Base-by-base conservation (phyloP, 2,113 vertebrate species). In the Eudyptes chrysolophus region DNA sequence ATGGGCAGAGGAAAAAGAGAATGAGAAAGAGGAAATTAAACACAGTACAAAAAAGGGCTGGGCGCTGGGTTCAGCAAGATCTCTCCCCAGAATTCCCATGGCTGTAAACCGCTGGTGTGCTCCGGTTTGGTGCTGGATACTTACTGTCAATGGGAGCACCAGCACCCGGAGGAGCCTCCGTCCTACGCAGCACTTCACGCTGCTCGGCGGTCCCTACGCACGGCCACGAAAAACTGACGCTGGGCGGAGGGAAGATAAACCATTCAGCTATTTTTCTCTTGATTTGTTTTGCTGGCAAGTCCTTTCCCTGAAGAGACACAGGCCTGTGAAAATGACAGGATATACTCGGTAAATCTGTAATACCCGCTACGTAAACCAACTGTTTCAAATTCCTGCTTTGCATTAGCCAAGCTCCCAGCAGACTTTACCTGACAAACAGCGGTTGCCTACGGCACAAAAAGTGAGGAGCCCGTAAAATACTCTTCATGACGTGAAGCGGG, bases 301-400 rank as follows among this genome's bases (percentile, higher is more conserved):
- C 70, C 44, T 87, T 87, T 80, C 48, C 58, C 46, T 40, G 70
- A 75, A 83, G 75, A 96, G 51, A 76, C 13, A 32, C 9, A 61
- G 44, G 44, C 74, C 93, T 84, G 70, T 62, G 65, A 66, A 94
- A 96, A 89, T 14, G 36, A 82, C 55, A 71, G 72, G 54, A 90
- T 81, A 64, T 25, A 68, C 55, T 84, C 58, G 46, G 66, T 89
- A 79, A 58, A 58, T 76, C 66, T 70, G 70, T 38, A 84, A 38
- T 54, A 88, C 20, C 49, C 69, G 29, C 69, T 46, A 20, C 3
- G 1, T 32, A 70, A 91, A 42, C 25, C 89, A 92, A 84, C 42
- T 9, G 25, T 16, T 64, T 57, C 77, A 42, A 89, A 91, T 64
- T 64, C 34, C 54, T 77, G 65, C 84, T 89, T 68, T 40, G 51